Percentiles rank a stretch among this genome's conserved stretches.
Conservation (phyloP, 2,797 vertebrate genomes). For the Melanotaenia boesemani region DNA sequence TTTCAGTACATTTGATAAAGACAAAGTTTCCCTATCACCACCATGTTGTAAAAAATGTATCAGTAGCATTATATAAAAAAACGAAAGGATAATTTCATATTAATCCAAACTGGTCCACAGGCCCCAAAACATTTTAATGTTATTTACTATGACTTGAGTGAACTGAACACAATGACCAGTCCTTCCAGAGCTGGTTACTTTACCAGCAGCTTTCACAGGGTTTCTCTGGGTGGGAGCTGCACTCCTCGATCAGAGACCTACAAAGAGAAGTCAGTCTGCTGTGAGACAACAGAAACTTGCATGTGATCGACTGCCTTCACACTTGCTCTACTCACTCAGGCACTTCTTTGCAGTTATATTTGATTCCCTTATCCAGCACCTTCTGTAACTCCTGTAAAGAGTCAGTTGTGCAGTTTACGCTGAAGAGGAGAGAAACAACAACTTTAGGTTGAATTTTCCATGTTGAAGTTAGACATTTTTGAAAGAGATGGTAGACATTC, state of each 20-base stretch:
- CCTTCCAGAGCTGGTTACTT: constrained; percentile 12
- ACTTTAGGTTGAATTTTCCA: too few relatives aligned
- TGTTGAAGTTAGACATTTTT: background rate
- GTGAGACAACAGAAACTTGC: background rate
- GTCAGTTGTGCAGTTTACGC: constrained; percentile 68
- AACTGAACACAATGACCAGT: background rate
- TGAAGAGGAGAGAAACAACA: constrained; percentile 13
- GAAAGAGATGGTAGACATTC: too few relatives aligned
- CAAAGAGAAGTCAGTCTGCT: background rate
- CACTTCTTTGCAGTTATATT: constrained; percentile 72
- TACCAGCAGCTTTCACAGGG: constrained; percentile 73
- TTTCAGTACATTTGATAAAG: background rate
- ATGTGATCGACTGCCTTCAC: fast-evolving
- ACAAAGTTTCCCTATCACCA: too few relatives aligned
- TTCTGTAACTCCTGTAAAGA: constrained; percentile 67
- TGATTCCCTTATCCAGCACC: constrained; percentile 53
- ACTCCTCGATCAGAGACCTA: constrained; percentile 65
- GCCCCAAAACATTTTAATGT: background rate
- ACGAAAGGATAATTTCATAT: too few relatives aligned
- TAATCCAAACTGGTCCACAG: constrained; percentile 7
- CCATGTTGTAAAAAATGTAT: background rate
- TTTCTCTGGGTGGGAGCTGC: constrained; percentile 37
- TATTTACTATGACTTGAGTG: background rate
- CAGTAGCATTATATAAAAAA: too few relatives aligned
- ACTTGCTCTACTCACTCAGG: constrained; percentile 49